Evolutionary conservation across 2,888 invertebrate genomes (phyloP), one percentile per base, ranked within the genome.

Genomic region (Brachypterus glaber): DNA sequence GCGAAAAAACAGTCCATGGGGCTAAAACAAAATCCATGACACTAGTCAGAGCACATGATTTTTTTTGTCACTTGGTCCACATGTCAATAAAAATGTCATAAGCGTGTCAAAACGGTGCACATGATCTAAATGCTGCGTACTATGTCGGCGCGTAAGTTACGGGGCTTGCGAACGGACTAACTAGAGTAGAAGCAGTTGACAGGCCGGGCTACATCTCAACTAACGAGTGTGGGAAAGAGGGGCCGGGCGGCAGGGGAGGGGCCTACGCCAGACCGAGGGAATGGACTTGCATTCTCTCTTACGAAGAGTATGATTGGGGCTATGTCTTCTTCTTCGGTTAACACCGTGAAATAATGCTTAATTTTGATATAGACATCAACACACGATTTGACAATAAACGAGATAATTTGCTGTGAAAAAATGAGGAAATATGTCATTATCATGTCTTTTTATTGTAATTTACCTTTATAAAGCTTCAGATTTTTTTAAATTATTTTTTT

Each of bases 201-300:
- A 65, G 64, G 57, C 64, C 55, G 60, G 58, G 58, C 61, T 65
- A 66, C 66, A 65, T 65, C 66, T 66, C 66, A 66, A 66, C 66
- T 66, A 66, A 59, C 60, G 27, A 27, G 53, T 58, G 55, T 58
- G 52, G 57, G 49, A 59, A 53, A 57, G 59, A 58, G 55, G 58
- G 58, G 58, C 44, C 39, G 31, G n/a, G n/a, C n/a, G n/a, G 43
- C 40, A 50, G 57, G 58, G 60, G 57, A 56, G 59, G 59, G 55
- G 55, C 56, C 49, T 50, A 53, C 45, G 41, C 51, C 51, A 52
- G 53, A 48, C 57, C 54, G 52, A 54, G 55, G 55, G 59, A 58
- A 58, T 55, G 58, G 57, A 56, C 58, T 57, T 50, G 48, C 55
- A 58, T 57, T 55, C 53, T 56, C n/a, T n/a, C n/a, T n/a, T n/a